Percentiles rank a stretch among this genome's conserved stretches.
These are phyloP conservation scores for Calephelis nemesis DNA, from an alignment of 1,140 invertebrate genomes.

Conservation along the genomic window DNA sequence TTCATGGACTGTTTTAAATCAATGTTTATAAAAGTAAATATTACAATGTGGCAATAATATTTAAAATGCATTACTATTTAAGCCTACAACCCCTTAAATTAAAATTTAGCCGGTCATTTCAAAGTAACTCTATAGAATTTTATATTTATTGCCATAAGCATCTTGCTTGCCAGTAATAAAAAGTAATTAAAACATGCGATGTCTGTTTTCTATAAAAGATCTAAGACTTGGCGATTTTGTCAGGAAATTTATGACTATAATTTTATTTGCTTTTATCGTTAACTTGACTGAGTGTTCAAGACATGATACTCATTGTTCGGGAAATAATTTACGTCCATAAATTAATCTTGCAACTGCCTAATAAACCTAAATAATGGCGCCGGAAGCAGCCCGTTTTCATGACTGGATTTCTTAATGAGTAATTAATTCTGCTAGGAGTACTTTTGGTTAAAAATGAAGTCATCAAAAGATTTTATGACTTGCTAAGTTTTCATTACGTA, in stretches of 20 bases:
- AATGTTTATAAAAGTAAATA: no score
- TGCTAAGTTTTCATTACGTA: no score
- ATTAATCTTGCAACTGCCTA: conserved; percentile 15
- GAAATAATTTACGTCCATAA: conserved; percentile 2
- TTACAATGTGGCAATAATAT: no score
- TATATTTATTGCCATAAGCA: no score
- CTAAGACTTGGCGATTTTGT: conserved; percentile 16
- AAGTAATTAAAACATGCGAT: neutral
- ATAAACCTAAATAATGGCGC: conserved; percentile 13
- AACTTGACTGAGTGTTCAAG: conserved; percentile 7
- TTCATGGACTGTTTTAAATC: no score
- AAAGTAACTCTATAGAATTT: no score
- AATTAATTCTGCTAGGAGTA: neutral
- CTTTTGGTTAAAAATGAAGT: no score
- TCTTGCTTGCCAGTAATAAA: neutral
- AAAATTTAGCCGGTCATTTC: no score
- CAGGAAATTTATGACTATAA: conserved; percentile 32
- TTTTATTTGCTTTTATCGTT: conserved; percentile 25
- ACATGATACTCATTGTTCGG: conserved; percentile 11
- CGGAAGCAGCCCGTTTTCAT: neutral
- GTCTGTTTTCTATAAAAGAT: neutral
- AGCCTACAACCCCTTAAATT: no score
- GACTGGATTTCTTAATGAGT: neutral
- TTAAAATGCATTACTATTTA: no score
- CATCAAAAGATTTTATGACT: no score